phyloP scores from a whole-genome alignment of 1,140 invertebrate genomes.

The Rhopalosiphum padi region DNA sequence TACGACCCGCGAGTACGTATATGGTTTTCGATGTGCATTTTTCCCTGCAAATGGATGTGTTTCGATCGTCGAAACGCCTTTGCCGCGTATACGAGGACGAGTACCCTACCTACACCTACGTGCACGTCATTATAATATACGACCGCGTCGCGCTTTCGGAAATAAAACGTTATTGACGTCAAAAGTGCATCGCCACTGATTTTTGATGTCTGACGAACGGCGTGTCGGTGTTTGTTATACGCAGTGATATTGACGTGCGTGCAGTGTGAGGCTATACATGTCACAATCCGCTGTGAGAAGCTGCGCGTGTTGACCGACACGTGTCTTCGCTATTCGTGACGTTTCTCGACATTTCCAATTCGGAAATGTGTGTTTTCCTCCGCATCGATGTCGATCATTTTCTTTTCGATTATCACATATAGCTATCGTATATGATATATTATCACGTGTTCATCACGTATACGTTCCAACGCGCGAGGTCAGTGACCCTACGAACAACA shows the following conservation, averaged over 20 bases:
- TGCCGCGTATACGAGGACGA: background rate
- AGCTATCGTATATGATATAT: background rate
- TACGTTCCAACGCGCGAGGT: background rate
- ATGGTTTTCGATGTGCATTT: background rate
- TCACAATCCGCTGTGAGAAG: background rate
- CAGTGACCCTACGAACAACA: background rate
- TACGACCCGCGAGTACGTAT: background rate
- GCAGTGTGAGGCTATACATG: no score
- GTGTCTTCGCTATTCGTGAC: background rate
- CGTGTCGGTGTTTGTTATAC: background rate
- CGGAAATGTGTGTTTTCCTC: background rate
- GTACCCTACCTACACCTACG: no score
- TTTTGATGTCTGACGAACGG: background rate
- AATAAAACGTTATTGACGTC: background rate
- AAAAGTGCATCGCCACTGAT: background rate
- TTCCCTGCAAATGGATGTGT: background rate
- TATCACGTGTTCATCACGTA: background rate
- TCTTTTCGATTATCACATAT: background rate
- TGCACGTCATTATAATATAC: no score
- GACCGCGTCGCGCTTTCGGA: background rate
- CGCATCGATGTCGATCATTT: background rate
- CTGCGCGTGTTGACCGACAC: background rate
- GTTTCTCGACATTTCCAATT: background rate
- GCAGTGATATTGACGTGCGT: no score
- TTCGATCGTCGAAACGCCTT: background rate